Base-by-base conservation (phyloP, 2,888 invertebrate species). In the Cotesia congregata region DNA sequence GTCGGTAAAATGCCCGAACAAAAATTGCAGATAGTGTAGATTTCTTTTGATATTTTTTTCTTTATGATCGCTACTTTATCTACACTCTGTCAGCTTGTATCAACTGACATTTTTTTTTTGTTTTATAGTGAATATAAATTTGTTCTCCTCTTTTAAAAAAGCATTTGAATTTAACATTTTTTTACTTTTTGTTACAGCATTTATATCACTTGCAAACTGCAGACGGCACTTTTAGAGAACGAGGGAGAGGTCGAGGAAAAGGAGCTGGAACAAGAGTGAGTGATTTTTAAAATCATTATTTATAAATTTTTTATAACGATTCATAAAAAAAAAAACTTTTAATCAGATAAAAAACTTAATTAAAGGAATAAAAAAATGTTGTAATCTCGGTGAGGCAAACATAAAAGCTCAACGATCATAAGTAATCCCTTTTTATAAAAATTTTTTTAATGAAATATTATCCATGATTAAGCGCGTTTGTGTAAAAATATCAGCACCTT, bases 181-280 rank as follows among this genome's bases (percentile, higher is more conserved):
- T 70, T 65, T 72, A 75, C 69, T 68, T 69, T 75, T n/a, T 81
- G 77, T 89, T 89, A 72, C 88, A 89, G 89, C 89, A 89, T 83
- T 85, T 89, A 78, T 89, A 89, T 81, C 89, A 89, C 79, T 82
- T 89, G 81, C 89, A 89, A 79, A 89, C 89, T 41, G 89, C 89
- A 73, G 89, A 89, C 76, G 89, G 89, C 75, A 84, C 89, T 69
- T 88, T 88, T 79, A 83, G 89, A 72, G 89, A 89, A 81, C 81
- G 89, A 79, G 89, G 89, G 41, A 84, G 89, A 81, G 89, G 89
- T 64, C 85, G 89, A 86, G 89, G 89, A 82, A 89, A 89, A 79
- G 89, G 89, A 80, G 83, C 89, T 30, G 30, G 30, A 81, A 88
- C 89, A 64, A 88, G 89, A 85, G 89, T 89, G 80, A 88, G 88